A percentile compares a stretch with the other conserved stretches of the same genome.
Evolutionary conservation across 2,797 vertebrate genomes (phyloP).

Genomic region (Borostomias antarcticus): DNA sequence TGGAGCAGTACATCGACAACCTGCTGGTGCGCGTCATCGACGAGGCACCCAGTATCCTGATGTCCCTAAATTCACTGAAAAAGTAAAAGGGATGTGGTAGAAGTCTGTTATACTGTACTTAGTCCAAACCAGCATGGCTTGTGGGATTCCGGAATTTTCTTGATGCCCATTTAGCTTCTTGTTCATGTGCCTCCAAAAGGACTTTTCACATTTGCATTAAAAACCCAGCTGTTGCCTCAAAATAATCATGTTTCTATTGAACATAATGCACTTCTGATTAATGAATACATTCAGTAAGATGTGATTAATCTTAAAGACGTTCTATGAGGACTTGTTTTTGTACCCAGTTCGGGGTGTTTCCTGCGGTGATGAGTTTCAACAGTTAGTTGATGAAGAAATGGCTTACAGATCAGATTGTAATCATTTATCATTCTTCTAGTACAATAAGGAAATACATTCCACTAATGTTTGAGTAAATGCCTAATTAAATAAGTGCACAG

Average conservation of each 20-base stretch:
- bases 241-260: background rate
- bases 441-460: too few species aligned
- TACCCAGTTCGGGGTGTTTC: too few species aligned
- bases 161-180: background rate
- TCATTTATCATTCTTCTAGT: too few species aligned
- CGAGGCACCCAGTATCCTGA: constrained; percentile 89
- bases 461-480: too few species aligned
- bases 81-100: constrained; percentile 55
- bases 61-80: constrained; percentile 62
- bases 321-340: background rate
- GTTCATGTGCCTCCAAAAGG: background rate
- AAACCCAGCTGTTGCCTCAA: background rate
- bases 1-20: constrained; percentile 94
- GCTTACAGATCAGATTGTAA: background rate
- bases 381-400: background rate
- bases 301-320: background rate
- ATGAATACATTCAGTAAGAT: background rate
- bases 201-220: background rate
- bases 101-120: background rate
- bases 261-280: background rate
- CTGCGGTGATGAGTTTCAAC: background rate
- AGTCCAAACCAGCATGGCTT: background rate
- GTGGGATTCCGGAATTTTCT: background rate
- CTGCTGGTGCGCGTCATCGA: constrained; percentile 93
- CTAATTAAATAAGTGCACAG: too few species aligned